Evolutionary conservation across 2,888 invertebrate species (phyloP), one percentile per base, ranked within the genome.

Genomic region (Anthrax anthrax): DNA sequence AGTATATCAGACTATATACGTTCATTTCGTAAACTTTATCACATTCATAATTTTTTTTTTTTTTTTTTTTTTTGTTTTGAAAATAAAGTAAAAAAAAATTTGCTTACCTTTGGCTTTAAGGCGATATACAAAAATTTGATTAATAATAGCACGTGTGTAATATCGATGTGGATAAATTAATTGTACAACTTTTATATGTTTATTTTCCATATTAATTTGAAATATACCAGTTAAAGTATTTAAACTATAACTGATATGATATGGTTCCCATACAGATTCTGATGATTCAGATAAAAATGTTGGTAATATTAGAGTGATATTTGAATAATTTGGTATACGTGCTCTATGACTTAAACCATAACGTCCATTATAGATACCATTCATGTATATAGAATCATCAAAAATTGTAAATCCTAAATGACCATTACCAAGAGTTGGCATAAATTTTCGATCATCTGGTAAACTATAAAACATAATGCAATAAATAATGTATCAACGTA

Each of bases 351-450:
- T 77, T 38, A 72, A 65, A 0, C 77, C 77, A 2, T 61, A 65
- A 8, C 58, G 60, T 2, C 77, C 77, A 58, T 73, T 77, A 61
- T 77, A 77, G 0, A 77, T 55, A 0, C 77, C 77, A 51, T 77
- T 77, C 66, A 77, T 72, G 52, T 73, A 76, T 3, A 77, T 72
- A 0, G 76, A 70, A 52, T 76, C 72, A 29, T 76, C 73, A 58
- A 74, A 76, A 17, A 77, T 57, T 18, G 75, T 75, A 10, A 75
- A 72, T 1, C 77, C 77, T 44, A 77, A 54, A 52, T 77, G 76
- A 0, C 78, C 78, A 51, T 77, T 78, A 2, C 75, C 72, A 4
- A 77, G 59, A 0, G 76, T 75, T 6, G 77, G 72, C 75, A 76
- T 74, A 53, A 76, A 74, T 47, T 70, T 71, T 1, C 71, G 62